Evolutionary conservation across 2,797 vertebrate genomes (phyloP).

Genomic region (Ctenopoma kingsleyae): DNA sequence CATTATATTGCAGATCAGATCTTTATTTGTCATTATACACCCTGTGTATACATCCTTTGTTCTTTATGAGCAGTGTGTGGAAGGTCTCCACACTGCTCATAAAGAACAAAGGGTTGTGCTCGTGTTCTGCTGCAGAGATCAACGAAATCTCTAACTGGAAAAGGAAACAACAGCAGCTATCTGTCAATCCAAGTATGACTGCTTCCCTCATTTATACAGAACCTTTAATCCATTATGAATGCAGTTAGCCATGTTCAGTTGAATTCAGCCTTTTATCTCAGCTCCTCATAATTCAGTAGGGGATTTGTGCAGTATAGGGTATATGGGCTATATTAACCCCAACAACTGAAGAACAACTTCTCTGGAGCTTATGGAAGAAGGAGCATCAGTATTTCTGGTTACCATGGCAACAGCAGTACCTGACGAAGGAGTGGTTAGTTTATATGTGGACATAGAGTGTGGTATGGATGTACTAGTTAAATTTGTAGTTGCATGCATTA

Average conservation of each 20-base stretch:
- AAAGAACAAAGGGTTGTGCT: slow-evolving; percentile 14
- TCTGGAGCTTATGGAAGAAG: background rate
- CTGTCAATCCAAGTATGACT: slow-evolving; percentile 7
- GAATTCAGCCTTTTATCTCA: slow-evolving; percentile 45
- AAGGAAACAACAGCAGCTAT: slow-evolving; percentile 3
- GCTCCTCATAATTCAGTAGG: slow-evolving; percentile 23
- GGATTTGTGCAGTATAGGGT: background rate
- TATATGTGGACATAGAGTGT: background rate
- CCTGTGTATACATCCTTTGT: background rate
- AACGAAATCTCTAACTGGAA: slow-evolving; percentile 16
- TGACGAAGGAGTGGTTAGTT: background rate
- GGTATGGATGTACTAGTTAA: background rate
- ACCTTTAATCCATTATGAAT: slow-evolving; percentile 61
- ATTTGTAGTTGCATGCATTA: no score
- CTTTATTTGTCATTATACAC: slow-evolving; percentile 13
- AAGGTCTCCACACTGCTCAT: slow-evolving; percentile 19
- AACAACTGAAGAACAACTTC: slow-evolving; percentile 10
- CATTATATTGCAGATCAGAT: slow-evolving; percentile 26
- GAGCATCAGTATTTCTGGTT: slow-evolving; percentile 15
- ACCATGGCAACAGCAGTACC: slow-evolving; percentile 45
- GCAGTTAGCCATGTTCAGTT: slow-evolving; percentile 30
- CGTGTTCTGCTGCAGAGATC: slow-evolving; percentile 32
- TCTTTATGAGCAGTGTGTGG: background rate
- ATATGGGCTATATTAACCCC: slow-evolving; percentile 33
- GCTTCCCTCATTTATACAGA: slow-evolving; percentile 26